A percentile compares a stretch with the other conserved stretches of the same genome.
Conservation (phyloP, 1,140 invertebrate genomes). For the Drosophila littoralis region DNA sequence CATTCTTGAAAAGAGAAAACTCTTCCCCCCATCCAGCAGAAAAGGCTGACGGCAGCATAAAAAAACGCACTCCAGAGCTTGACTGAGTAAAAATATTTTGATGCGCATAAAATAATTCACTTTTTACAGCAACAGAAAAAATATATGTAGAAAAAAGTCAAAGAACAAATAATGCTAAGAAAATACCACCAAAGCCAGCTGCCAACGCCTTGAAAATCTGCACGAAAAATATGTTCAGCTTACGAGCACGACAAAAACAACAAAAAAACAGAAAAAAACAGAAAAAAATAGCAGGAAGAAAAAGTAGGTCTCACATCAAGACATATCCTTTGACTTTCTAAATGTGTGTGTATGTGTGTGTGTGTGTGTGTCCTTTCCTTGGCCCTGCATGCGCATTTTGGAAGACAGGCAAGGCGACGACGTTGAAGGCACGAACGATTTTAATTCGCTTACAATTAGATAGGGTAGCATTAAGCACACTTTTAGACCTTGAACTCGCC, state of each 20-base stretch:
- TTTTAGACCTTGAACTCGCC: slow-evolving; percentile 18
- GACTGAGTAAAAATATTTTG: slow-evolving; percentile 14
- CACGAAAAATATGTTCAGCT: slow-evolving; percentile 35
- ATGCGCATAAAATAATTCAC: slow-evolving; percentile 36
- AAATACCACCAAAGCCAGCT: slow-evolving; percentile 31
- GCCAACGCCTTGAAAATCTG: slow-evolving; percentile 40
- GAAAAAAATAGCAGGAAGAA: not conserved
- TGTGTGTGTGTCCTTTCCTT: slow-evolving; percentile 1
- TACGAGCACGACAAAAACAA: not conserved
- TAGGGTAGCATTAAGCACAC: slow-evolving; percentile 27
- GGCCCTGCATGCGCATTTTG: slow-evolving; percentile 20
- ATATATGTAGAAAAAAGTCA: not conserved
- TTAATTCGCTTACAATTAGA: slow-evolving; percentile 56
- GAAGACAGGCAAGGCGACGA: not conserved
- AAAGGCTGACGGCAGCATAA: not conserved
- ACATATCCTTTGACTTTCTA: slow-evolving; percentile 13
- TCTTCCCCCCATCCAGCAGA: not conserved
- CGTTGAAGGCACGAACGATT: slow-evolving; percentile 38
- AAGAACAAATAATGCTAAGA: not conserved
- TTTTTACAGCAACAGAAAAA: slow-evolving; percentile 3
- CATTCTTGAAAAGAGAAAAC: not conserved
- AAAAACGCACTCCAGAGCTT: not conserved
- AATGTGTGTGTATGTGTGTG: not conserved
- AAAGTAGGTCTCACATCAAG: slow-evolving; percentile 6
- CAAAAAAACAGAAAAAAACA: no score